Percentiles rank a stretch among this genome's conserved stretches.
Conservation (phyloP, 2,888 invertebrate species). For the Lithophane leautieri region DNA sequence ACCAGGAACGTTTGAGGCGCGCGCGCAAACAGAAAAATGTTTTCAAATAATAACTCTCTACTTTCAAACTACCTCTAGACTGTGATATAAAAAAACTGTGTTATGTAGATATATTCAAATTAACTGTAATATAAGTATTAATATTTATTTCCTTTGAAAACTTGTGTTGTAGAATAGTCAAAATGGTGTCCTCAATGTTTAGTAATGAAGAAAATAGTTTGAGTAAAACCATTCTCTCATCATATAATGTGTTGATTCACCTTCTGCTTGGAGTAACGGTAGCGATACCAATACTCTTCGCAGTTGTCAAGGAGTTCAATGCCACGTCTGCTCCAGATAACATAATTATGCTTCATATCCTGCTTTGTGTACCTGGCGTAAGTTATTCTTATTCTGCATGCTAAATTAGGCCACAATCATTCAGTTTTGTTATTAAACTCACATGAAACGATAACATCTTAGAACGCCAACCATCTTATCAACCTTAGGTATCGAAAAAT, state of each 20-base stretch:
- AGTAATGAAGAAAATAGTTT: conserved; percentile 41
- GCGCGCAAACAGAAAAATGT: conserved; percentile 11
- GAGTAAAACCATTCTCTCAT: conserved; percentile 40
- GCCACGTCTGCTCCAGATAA: conserved; percentile 39
- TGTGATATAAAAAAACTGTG: conserved; percentile 25
- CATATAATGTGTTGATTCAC: conserved; percentile 53
- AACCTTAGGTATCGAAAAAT: conserved; percentile 6
- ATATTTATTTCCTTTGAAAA: neutral
- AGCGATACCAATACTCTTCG: conserved; percentile 53
- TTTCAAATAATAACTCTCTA: conserved; percentile 1
- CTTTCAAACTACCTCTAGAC: neutral
- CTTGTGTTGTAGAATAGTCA: neutral
- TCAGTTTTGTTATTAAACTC: neutral
- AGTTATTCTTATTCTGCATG: conserved; percentile 25
- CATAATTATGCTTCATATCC: conserved; percentile 53
- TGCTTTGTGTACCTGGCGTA: conserved; percentile 60
- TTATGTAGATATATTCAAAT: neutral
- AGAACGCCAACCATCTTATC: conserved; percentile 2
- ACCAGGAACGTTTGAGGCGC: conserved; percentile 7
- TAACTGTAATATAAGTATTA: conserved; percentile 36
- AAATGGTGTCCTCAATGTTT: conserved; percentile 45
- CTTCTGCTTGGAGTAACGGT: conserved; percentile 54
- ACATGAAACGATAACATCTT: neutral
- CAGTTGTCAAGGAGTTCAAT: conserved; percentile 44
- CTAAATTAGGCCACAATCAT: neutral